phyloP scores from a whole-genome alignment of 2,797 vertebrate genomes.

The Sebastes minor region DNA sequence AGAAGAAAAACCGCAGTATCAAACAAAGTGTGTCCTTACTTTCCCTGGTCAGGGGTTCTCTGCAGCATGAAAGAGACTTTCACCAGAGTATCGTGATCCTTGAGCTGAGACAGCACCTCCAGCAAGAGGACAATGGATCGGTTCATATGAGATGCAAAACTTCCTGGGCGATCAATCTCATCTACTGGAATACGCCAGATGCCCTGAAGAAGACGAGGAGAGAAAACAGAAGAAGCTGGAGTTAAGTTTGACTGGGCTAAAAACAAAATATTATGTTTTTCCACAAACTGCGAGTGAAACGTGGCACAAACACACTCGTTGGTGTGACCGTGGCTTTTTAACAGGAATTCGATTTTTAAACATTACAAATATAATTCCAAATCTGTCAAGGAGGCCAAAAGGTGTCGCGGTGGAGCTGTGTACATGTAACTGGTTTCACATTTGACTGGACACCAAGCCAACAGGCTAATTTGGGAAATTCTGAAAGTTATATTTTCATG shows the following conservation, averaged over 20 bases:
- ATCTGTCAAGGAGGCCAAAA: neutral
- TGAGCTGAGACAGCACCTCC: conserved; percentile 92
- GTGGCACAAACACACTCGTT: neutral
- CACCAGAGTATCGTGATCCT: conserved; percentile 94
- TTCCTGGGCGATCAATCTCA: conserved; percentile 98
- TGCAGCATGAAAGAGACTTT: conserved; percentile 98
- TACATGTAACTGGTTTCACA: neutral
- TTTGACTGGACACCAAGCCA: neutral
- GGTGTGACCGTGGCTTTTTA: neutral
- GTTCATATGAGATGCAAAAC: conserved; percentile 99
- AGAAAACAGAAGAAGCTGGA: neutral
- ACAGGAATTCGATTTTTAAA: neutral
- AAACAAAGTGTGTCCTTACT: conserved; percentile 83
- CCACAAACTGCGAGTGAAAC: neutral
- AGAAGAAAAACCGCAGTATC: neutral
- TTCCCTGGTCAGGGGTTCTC: conserved; percentile 99
- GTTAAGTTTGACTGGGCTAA: neutral
- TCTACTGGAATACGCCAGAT: conserved; percentile 99
- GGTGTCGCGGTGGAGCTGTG: neutral
- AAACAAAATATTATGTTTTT: neutral
- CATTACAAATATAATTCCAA: neutral
- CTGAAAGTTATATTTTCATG: conserved; percentile 15
- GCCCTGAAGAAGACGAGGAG: conserved; percentile 81
- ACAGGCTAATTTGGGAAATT: neutral
- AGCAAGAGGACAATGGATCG: conserved; percentile 96